Evolutionary conservation across 2,888 invertebrate species (phyloP), one percentile per base, ranked within the genome.

Genomic region (Bugulina stolonifera): DNA sequence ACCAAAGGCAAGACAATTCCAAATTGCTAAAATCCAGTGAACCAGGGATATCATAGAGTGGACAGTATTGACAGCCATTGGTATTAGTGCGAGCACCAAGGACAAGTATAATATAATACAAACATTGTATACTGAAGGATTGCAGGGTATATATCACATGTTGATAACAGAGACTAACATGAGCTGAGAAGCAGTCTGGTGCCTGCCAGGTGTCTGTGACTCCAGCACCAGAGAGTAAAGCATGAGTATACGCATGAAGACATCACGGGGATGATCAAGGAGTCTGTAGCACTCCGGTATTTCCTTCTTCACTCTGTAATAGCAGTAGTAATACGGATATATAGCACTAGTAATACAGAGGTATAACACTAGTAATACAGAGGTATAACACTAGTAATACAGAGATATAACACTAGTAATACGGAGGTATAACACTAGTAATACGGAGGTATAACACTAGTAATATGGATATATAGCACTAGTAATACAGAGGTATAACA

Each of bases 161-260:
- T 14, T 10, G 52, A n/a, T 5, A 64, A 10, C 10, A 27, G 32
- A 2, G 32, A 64, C 64, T 29, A 14, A 64, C 64, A 64, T 34
- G 29, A 64, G 64, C n/a, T 64, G 64, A n/a, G 64, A 64, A 3
- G 22, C 29, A 10, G 73, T 72, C 3, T 35, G 35, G 32, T 43
- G 43, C 1, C 52, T 43, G 70, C 54, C 35, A 0, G 69, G 27
- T 29, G 54, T 54, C 23, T 35, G 54, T 5, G 43, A 54, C 22
- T 64, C 69, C 18, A 82, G 81, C 35, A 64, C 64, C 25, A 86
- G 79, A 1, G 83, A 84, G 76, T 84, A 86, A 57, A 87, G 77
- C 79, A 86, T 84, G 74, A 86, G 76, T 5, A 84, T 76, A 35
- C 87, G 75, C 25, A 84, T 78, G 77, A 87, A 87, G 22, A 86